A percentile compares a stretch with the other conserved stretches of the same genome.
Conservation (phyloP, 2,888 invertebrate genomes). For the Calameuta pallipes region DNA sequence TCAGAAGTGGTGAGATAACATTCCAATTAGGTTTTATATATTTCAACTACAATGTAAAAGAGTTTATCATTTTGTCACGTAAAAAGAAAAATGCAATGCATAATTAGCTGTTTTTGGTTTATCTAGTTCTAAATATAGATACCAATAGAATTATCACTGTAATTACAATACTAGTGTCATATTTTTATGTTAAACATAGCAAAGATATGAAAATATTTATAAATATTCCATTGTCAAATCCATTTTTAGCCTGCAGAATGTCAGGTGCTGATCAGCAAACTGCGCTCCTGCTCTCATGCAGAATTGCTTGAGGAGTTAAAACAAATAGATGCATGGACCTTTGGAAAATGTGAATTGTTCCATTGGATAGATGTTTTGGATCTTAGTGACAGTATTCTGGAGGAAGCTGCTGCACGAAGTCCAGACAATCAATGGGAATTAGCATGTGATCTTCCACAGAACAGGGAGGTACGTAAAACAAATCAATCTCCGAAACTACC, state of each 20-base stretch:
- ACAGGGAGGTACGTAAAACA: constrained; percentile 68
- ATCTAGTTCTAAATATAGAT: too few relatives aligned
- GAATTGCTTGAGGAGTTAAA: constrained; percentile 77
- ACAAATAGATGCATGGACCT: constrained; percentile 84
- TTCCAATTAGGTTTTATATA: neutral
- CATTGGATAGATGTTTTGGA: constrained; percentile 89
- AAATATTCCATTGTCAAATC: neutral
- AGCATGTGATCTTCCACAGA: constrained; percentile 77
- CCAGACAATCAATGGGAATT: constrained; percentile 77
- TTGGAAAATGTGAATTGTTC: constrained; percentile 87
- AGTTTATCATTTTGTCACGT: too few relatives aligned
- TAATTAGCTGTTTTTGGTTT: too few relatives aligned
- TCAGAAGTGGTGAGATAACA: constrained; percentile 77
- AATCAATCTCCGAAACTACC: neutral
- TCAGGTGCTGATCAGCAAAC: constrained; percentile 78
- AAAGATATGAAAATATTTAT: neutral
- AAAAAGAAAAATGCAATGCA: neutral
- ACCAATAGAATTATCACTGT: neutral
- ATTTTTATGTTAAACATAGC: neutral
- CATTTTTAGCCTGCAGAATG: constrained; percentile 76
- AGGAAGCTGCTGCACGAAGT: constrained; percentile 76
- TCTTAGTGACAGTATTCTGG: constrained; percentile 79
- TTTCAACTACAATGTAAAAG: neutral
- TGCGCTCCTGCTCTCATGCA: constrained; percentile 75
- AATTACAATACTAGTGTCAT: neutral